phyloP scores from a whole-genome alignment of 2,113 vertebrate genomes.

The Toxostoma redivivum region DNA sequence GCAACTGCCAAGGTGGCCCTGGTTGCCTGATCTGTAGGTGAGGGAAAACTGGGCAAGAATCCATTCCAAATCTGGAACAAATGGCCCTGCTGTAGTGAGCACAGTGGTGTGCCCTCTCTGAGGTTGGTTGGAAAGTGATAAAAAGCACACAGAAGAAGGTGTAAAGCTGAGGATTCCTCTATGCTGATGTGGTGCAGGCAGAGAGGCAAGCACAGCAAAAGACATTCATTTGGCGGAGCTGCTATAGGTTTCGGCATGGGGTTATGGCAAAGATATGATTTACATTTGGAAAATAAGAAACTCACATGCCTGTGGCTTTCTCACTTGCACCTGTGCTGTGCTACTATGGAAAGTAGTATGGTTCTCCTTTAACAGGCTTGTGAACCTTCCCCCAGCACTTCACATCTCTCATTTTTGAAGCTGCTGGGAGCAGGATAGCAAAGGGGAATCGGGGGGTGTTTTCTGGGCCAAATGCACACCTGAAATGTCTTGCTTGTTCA shows the following conservation, averaged over 20 bases:
- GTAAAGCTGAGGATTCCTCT: background rate
- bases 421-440: background rate
- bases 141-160: background rate
- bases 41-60: background rate
- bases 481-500: background rate
- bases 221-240: background rate
- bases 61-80: background rate
- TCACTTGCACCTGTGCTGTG: background rate
- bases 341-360: background rate
- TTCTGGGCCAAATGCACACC: background rate
- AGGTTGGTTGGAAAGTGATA: background rate
- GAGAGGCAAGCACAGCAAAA: background rate
- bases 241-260: background rate
- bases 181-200: fast-evolving
- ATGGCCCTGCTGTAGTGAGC: background rate
- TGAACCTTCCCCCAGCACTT: background rate
- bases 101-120: background rate
- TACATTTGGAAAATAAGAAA: constrained; percentile 4
- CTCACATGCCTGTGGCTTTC: background rate
- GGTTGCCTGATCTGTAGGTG: background rate
- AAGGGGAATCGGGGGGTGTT: fast-evolving
- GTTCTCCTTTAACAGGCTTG: background rate
- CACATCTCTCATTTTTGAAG: background rate
- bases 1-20: background rate
- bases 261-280: background rate